Percentiles rank a stretch among this genome's conserved stretches.
phyloP scores from a whole-genome alignment of 2,888 invertebrate species.

The Cinara cedri region DNA sequence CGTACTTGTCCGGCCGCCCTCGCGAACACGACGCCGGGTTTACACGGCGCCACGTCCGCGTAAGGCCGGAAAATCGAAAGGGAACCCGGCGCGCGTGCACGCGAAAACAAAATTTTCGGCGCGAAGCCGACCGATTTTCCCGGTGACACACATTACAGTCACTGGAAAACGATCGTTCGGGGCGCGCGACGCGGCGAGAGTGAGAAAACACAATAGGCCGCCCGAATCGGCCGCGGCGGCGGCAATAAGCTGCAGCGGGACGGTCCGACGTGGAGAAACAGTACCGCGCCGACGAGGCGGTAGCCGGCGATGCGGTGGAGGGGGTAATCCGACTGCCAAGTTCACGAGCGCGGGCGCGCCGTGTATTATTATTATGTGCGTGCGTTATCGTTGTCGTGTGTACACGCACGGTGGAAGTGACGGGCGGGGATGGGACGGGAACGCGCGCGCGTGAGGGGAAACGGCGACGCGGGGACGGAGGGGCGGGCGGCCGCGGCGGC shows the following conservation, averaged over 20 bases:
- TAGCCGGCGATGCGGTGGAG: neutral
- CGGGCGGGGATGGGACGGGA: neutral
- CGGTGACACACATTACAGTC: no score
- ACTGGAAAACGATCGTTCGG: no score
- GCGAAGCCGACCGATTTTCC: no score
- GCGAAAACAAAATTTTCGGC: no score
- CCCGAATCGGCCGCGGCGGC: neutral
- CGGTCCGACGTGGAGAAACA: no score
- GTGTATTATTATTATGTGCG: slow-evolving; percentile 26
- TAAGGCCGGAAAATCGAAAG: no score
- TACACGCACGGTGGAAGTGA: neutral
- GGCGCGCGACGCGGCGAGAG: neutral
- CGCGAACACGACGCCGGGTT: no score
- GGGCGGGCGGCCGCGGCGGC: neutral
- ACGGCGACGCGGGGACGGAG: neutral
- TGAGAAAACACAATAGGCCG: neutral
- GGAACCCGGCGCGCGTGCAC: no score
- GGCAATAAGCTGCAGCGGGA: neutral
- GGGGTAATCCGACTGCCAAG: slow-evolving; percentile 42
- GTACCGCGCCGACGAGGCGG: neutral
- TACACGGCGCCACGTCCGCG: no score
- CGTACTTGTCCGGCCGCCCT: no score
- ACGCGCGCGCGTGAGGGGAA: neutral
- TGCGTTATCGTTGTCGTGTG: slow-evolving; percentile 30
- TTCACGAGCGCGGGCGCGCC: slow-evolving; percentile 39